Base-by-base conservation (phyloP, 2,113 vertebrate species). In the Cyphomyrus plagiostoma region DNA sequence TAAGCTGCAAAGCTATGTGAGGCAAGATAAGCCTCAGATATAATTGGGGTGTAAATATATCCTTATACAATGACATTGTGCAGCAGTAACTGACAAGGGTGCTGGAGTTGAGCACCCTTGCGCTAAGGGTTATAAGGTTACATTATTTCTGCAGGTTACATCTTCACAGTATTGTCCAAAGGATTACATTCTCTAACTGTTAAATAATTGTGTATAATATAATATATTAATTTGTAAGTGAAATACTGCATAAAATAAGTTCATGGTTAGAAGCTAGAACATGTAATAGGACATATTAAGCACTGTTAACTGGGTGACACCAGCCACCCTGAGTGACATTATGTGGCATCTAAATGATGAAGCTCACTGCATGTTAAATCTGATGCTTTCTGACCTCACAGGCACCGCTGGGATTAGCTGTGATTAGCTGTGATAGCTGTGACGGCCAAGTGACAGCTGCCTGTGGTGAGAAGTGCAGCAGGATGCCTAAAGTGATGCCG, bases 361-460 rank as follows among this genome's bases (percentile, higher is more conserved):
- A 35, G 30, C 30, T 35, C 70, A 77, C 70, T 39, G 70, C 13
- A 15, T 30, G 70, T 77, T 77, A 77, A 77, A 77, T 19, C 13
- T 39, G 30, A 77, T 39, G 30, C 35, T 30, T 39, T 77, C 35
- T 77, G 35, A 35, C 26, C 70, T 77, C 35, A 35, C 26, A 35
- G 35, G 70, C 11, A 17, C 35, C 7, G 70, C 70, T 7, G 70
- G 42, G 42, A 23, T n/a, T n/a, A 2, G 17, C 45, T 7, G 39
- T 7, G 39, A 9, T 42, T 83, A 46, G 39, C 15, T 1, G 21
- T n/a, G 11, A 45, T 17, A 1, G 35, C 80, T 45, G 11, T 46
- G 13, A 19, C 95, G 95, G 94, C 93, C 95, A 95, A 95, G 90
- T 94, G 95, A 93, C 92, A 90, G 91, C 88, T 89, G 87, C 85